Evolutionary conservation across 2,797 vertebrate genomes (phyloP).

Genomic region (Rhabdomys pumilio): DNA sequence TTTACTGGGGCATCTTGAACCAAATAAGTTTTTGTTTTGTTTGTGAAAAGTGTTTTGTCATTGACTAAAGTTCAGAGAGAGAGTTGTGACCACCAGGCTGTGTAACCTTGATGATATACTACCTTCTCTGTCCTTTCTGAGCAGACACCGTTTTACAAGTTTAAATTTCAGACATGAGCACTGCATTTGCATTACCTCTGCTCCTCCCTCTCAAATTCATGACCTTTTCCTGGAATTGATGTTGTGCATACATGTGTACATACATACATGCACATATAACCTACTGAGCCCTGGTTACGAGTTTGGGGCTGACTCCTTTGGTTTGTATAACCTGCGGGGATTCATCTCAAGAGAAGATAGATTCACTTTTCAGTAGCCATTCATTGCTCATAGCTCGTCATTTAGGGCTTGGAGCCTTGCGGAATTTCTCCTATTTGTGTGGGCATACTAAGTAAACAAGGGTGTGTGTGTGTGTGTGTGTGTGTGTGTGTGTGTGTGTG

Average conservation of each 20-base stretch:
- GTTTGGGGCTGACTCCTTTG: neutral
- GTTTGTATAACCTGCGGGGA: neutral
- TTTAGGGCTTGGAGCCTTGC: neutral
- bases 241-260: neutral
- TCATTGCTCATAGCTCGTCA: neutral
- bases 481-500: neutral
- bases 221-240: neutral
- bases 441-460: neutral
- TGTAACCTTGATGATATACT: too few species aligned
- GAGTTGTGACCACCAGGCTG: neutral
- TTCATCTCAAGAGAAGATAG: neutral
- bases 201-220: neutral
- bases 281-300: too few species aligned
- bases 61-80: neutral
- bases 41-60: slow-evolving; percentile 35
- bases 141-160: neutral
- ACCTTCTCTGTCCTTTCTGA: neutral
- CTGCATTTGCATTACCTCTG: neutral
- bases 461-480: neutral
- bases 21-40: neutral
- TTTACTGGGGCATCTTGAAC: neutral
- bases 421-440: neutral
- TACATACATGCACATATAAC: neutral
- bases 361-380: neutral
- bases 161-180: neutral